Percentiles rank a stretch among this genome's conserved stretches.
These are phyloP conservation scores for Wiebesia pumilae DNA, from an alignment of 1,140 invertebrate genomes.

Conservation along the genomic window DNA sequence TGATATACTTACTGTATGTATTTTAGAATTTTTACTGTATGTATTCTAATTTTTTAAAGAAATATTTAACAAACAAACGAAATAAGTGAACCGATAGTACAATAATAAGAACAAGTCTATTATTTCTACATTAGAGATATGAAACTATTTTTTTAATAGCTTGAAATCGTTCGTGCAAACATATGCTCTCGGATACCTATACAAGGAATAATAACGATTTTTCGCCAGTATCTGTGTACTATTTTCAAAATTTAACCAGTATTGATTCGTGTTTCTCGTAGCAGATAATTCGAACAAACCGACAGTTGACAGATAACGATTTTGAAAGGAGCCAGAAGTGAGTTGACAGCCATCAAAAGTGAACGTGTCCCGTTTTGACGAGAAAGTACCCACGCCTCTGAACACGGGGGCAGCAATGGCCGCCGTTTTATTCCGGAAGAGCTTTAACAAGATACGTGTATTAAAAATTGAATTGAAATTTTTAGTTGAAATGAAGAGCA, in stretches of 20 bases:
- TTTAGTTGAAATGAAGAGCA: constrained; percentile 56
- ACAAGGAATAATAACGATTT: too few species aligned
- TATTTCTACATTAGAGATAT: too few species aligned
- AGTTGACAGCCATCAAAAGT: constrained; percentile 69
- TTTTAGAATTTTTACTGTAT: too few species aligned
- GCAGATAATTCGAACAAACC: constrained; percentile 65
- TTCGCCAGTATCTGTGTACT: not conserved
- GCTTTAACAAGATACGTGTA: constrained; percentile 62
- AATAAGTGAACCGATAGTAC: too few species aligned
- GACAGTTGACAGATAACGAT: constrained; percentile 68
- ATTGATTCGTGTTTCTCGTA: constrained; percentile 55
- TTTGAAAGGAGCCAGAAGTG: constrained; percentile 64
- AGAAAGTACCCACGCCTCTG: constrained; percentile 36
- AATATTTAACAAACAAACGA: too few species aligned
- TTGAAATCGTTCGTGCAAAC: too few species aligned
- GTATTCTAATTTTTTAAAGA: too few species aligned
- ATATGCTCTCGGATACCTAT: too few species aligned
- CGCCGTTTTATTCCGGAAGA: constrained; percentile 52
- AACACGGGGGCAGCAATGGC: constrained; percentile 56
- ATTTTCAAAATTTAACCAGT: constrained; percentile 42
- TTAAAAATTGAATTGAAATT: constrained; percentile 56
- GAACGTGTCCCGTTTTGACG: constrained; percentile 69
- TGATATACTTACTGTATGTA: too few species aligned
- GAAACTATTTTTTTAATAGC: too few species aligned
- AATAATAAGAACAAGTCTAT: too few species aligned